Conservation (phyloP, 2,797 vertebrate species). For the Acrossocheilus fasciatus region DNA sequence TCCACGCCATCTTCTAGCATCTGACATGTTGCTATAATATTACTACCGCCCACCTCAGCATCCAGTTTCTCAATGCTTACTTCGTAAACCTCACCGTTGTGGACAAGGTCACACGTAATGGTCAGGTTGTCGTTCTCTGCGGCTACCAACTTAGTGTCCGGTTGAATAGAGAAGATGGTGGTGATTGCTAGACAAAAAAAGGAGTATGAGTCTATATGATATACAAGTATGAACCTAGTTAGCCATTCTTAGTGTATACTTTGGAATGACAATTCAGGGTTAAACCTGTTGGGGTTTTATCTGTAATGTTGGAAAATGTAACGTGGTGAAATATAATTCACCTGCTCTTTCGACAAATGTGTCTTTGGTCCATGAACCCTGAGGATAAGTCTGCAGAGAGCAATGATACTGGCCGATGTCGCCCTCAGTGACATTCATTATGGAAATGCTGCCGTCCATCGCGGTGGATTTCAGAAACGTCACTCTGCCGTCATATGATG, state of each 20-base stretch:
- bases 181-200: constrained; percentile 53
- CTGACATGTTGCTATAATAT: constrained; percentile 73
- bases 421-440: constrained; percentile 78
- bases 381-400: constrained; percentile 78
- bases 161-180: not conserved
- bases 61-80: constrained; percentile 78
- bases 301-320: not conserved
- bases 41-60: constrained; percentile 59
- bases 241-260: not conserved
- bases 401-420: constrained; percentile 82
- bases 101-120: constrained; percentile 71
- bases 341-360: constrained; percentile 80
- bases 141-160: constrained; percentile 50
- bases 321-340: constrained; percentile 63
- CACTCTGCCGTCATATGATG: constrained; percentile 73
- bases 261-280: not conserved
- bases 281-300: not conserved
- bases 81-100: constrained; percentile 61
- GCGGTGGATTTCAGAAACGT: constrained; percentile 72
- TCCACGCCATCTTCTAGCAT: constrained; percentile 65
- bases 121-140: constrained; percentile 72
- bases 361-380: constrained; percentile 78
- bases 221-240: not conserved
- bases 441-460: constrained; percentile 78
- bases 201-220: not conserved